A percentile compares a stretch with the other conserved stretches of the same genome.
Evolutionary conservation across 2,113 vertebrate species (phyloP).

Genomic region (Microtus oregoni): DNA sequence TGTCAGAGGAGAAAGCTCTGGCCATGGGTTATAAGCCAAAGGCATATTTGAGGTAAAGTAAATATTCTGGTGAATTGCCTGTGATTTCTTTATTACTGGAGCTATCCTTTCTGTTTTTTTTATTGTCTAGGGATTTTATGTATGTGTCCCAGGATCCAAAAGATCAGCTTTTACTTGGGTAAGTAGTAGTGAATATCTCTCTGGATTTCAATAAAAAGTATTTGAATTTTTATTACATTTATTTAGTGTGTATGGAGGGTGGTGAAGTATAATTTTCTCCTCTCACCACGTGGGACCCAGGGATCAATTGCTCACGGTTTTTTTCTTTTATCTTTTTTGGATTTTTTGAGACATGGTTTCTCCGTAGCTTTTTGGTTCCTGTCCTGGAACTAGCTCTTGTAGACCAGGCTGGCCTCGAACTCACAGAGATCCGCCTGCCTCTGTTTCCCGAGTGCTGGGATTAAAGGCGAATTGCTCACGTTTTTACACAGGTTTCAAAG

Average conservation of each 20-base stretch:
- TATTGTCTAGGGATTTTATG: constrained; percentile 93
- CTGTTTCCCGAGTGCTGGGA: too few species aligned
- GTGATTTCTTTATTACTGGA: neutral
- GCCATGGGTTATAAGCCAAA: constrained; percentile 98
- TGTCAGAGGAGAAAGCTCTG: constrained; percentile 98
- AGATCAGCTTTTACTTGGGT: constrained; percentile 98
- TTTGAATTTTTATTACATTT: constrained; percentile 3
- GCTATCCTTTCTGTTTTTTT: constrained; percentile 71
- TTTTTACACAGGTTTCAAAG: constrained; percentile 42
- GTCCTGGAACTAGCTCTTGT: too few species aligned
- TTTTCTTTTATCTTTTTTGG: neutral
- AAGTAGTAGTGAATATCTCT: constrained; percentile 78
- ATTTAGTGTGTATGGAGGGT: neutral
- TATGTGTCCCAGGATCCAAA: constrained; percentile 99
- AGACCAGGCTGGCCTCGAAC: too few species aligned
- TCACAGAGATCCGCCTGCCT: too few species aligned
- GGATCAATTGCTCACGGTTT: neutral
- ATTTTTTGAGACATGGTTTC: too few species aligned
- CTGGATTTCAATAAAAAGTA: neutral
- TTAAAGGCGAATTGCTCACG: too few species aligned
- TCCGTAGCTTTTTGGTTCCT: too few species aligned
- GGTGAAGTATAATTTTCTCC: neutral
- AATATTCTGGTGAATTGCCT: neutral
- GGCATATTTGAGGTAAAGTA: constrained; percentile 94
- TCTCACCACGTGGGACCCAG: too few species aligned